Evolutionary conservation across 2,888 invertebrate species (phyloP), one percentile per base, ranked within the genome.

Genomic region (Teleiodes luculella): DNA sequence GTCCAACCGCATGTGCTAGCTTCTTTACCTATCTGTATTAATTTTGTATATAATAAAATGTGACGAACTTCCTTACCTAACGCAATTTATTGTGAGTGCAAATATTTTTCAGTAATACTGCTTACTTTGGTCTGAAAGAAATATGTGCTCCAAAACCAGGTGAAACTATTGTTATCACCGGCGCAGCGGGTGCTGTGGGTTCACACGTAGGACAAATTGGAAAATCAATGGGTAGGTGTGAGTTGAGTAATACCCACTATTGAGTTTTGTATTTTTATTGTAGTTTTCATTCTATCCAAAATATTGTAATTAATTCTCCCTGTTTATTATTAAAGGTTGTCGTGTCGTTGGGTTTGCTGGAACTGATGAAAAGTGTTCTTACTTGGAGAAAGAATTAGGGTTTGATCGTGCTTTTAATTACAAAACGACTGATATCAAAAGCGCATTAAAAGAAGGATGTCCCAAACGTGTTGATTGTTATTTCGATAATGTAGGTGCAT

Each of bases 121-220:
- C 95, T 0, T 94, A 94, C 68, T 95, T 95, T 80, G 95, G 95
- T 0, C 81, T 95, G 10, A 76, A 93, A 59, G 93, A 95, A 63
- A 81, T 95, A 56, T 95, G 94, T 60, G 76, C 92, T 57, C 94
- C 95, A 1, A 93, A 94, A 78, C 64, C 90, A 3, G 95, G 94
- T 8, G 95, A 96, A 77, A 93, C 93, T 0, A 90, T 95, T 11
- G 92, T 94, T 1, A 91, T 96, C 1, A 93, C 92, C 28, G 93
- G 93, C 4, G 95, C 95, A 11, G 95, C 94, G 18, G 95, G 95
- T 14, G 95, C 95, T 35, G 95, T 95, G 11, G 96, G 95, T 5
- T 93, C 92, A 56, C 90, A 93, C 48, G 95, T 95, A 24, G 95
- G 95, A 1, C 95, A 95, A 86, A 94, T 96, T 59, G 95, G 92